Conservation (phyloP, 2,113 vertebrate genomes). For the Stegastes partitus region DNA sequence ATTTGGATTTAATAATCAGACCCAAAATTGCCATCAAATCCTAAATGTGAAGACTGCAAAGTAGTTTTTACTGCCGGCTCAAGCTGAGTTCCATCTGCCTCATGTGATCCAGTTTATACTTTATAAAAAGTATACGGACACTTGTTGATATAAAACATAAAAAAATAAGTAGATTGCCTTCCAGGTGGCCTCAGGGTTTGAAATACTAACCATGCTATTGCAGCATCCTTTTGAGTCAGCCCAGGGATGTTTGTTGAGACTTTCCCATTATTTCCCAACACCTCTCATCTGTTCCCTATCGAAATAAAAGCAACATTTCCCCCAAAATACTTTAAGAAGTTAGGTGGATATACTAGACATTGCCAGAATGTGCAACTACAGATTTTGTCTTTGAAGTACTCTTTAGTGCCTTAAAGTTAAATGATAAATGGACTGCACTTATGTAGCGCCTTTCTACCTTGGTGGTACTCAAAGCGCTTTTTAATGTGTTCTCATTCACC, state of each 20-base stretch:
- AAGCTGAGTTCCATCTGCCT: not conserved
- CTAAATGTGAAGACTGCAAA: not conserved
- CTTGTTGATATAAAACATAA: not conserved
- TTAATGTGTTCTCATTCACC: no score
- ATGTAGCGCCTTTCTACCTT: no score
- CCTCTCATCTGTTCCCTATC: not conserved
- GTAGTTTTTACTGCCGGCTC: not conserved
- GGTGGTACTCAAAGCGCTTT: no score
- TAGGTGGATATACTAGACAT: no score
- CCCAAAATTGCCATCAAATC: not conserved
- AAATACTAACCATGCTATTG: no score
- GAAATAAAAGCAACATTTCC: not conserved
- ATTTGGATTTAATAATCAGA: not conserved
- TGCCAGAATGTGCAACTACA: no score
- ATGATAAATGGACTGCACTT: no score
- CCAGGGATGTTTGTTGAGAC: not conserved
- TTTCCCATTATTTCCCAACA: not conserved
- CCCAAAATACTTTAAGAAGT: no score
- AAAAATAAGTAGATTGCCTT: not conserved
- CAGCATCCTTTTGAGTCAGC: no score
- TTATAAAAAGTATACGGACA: not conserved
- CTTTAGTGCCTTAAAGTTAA: no score
- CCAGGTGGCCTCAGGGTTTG: no score
- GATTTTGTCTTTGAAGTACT: no score
- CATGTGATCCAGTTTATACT: not conserved